Base-by-base conservation (phyloP, 2,113 vertebrate species). In the Abramis brama region DNA sequence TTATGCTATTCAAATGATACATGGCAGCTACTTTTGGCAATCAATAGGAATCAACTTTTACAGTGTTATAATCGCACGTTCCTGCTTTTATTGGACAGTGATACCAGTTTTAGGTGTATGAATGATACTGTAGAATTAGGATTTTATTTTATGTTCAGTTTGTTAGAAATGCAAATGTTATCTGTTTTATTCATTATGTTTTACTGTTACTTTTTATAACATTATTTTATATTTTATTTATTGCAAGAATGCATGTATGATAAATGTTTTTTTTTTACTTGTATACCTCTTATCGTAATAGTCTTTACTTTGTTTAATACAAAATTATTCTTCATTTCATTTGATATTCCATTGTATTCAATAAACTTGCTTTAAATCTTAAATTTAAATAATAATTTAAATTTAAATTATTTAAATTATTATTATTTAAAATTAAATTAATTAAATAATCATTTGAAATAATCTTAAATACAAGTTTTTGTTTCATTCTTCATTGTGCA, bases 21-120 rank as follows among this genome's bases (percentile, higher is more conserved):
- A 66, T 23, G 79, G 79, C 62, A 82, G 79, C 79, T 82, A 82
- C 39, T 27, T 76, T 6, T 75, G 27, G 19, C 36, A 62, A 25
- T 50, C 27, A 55, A 52, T 70, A 82, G 62, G 62, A 70, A 30
- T 30, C 6, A 66, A 33, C 19, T 82, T 33, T 50, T 17, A 70
- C 11, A 52, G 25, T 33, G 60, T 64, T 82, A 23, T 55, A 50
- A 30, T 52, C 15, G 27, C 62, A 68, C 25, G 21, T 27, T 30
- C 3, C 47, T 55, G 15, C 9, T 55, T 43, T 77, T 77, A 10
- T 10, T 30, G 12, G 12, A 33, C 50, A 60, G 19, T 25, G 21
- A 60, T 62, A 33, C 27, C 25, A 77, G 75, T 55, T 27, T 55
- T 23, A 71, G 19, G 5, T 5, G 12, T 12, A 33, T 82, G 45